Evolutionary conservation across 2,113 vertebrate genomes (phyloP).

Genomic region (Sarotherodon lohbergeri): DNA sequence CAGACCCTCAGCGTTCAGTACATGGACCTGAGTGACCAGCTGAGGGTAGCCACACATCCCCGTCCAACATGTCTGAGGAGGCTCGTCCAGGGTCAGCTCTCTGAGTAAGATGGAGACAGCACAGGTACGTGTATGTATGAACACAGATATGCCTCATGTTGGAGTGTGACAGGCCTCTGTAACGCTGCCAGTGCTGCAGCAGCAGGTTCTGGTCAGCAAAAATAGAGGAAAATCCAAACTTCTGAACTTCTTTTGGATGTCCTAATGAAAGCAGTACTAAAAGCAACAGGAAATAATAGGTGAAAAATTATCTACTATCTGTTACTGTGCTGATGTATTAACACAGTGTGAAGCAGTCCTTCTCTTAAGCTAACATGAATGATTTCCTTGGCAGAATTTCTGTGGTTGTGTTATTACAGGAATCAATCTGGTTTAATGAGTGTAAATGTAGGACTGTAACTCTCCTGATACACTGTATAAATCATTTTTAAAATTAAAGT

Average conservation of each 20-base stretch:
- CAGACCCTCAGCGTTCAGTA: constrained; percentile 84
- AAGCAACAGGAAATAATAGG: background rate
- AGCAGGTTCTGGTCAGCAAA: background rate
- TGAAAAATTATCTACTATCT: background rate
- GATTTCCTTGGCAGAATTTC: background rate
- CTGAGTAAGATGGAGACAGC: constrained; percentile 58
- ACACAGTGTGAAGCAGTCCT: background rate
- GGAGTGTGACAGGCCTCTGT: rapidly evolving
- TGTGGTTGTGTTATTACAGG: background rate
- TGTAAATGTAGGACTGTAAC: rapidly evolving
- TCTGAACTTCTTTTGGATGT: background rate
- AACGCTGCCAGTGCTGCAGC: background rate
- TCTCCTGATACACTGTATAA: background rate
- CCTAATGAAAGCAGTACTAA: background rate
- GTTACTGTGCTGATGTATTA: background rate
- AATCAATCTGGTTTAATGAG: background rate
- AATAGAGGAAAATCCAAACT: background rate
- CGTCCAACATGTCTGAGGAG: constrained; percentile 90
- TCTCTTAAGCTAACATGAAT: background rate
- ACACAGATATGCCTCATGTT: background rate
- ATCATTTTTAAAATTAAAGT: background rate
- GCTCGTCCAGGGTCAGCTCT: constrained; percentile 86
- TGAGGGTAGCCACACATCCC: constrained; percentile 92
- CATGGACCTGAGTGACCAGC: constrained; percentile 91
- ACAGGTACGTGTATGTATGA: background rate